Evolutionary conservation across 2,797 vertebrate species (phyloP).

Genomic region (Scomberomorus guttatus): DNA sequence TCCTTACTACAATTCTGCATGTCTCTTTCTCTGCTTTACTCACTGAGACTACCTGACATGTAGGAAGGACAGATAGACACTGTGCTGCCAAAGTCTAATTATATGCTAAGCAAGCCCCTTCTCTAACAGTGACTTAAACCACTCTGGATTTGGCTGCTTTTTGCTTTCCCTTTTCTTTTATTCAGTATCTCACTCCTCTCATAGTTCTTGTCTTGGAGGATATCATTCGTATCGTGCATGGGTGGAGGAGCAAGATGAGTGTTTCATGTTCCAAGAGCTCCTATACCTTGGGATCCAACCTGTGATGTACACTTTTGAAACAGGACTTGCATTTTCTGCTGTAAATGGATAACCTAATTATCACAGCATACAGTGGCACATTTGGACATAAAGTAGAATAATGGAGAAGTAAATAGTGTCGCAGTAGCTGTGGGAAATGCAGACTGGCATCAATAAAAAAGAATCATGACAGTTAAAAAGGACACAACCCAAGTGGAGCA

Average conservation of each 20-base stretch:
- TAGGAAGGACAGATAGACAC: conserved; percentile 28
- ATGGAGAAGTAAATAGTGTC: conserved; percentile 37
- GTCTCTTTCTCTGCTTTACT: background rate
- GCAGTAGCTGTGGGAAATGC: conserved; percentile 7
- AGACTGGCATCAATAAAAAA: conserved; percentile 37
- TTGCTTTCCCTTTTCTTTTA: conserved; percentile 15
- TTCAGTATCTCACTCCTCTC: conserved; percentile 17
- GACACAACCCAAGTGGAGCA: conserved; percentile 3
- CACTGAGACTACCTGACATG: conserved; percentile 39
- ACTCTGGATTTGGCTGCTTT: conserved; percentile 28
- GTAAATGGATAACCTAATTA: conserved; percentile 21
- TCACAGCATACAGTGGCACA: conserved; percentile 7
- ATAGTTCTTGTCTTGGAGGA: conserved; percentile 18
- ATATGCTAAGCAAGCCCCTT: conserved; percentile 34
- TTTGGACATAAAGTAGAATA: conserved; percentile 48
- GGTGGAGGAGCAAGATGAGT: conserved; percentile 39
- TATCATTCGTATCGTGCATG: conserved; percentile 29
- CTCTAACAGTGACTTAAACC: conserved; percentile 26
- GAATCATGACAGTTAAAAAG: conserved; percentile 25
- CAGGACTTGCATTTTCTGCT: background rate
- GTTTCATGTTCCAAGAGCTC: conserved; percentile 51
- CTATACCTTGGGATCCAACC: conserved; percentile 12
- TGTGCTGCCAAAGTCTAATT: conserved; percentile 37
- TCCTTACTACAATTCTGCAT: conserved; percentile 15
- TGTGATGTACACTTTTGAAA: conserved; percentile 1